Evolutionary conservation across 2,797 vertebrate genomes (phyloP), one percentile per base, ranked within the genome.

Genomic region (Phyllotis vaccarum): DNA sequence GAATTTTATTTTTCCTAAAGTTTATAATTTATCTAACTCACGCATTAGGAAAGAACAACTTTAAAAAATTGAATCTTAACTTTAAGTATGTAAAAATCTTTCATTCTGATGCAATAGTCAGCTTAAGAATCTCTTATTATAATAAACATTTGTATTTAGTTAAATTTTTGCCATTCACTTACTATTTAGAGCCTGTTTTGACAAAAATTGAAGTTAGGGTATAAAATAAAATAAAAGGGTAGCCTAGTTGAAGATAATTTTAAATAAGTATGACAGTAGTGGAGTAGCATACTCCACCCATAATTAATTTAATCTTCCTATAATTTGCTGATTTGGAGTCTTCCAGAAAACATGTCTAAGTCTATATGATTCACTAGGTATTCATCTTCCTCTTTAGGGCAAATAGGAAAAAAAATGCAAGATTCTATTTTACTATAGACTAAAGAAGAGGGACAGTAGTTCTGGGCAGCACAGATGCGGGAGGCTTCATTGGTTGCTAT

Each of bases 321-420:
- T 94, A 92, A 97, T 83, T 96, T 97, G 79, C 92, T 96, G 95
- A 97, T 96, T 91, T 97, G 85, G 62, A 93, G 70, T 96, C 90
- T 56, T 97, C 90, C 64, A 56, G 64, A 80, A n/a, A 91, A 80
- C 72, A 54, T 81, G 86, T 78, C 83, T 90, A 93, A 79, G 79
- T 96, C 43, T 82, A 91, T 27, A 3, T 96, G 95, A 97, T 97
- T 98, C 95, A 97, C 60, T 75, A n/a, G 19, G 70, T 95, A 95
- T 93, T 97, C 94, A 97, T 94, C 89, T 96, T 94, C 85, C 90
- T 97, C 93, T 97, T 95, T 96, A 95, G 94, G 97, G 94, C 95
- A 97, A 94, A 97, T 91, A 92, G 79, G 89, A 83, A 64, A 58
- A 58, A 49, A 96, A 91, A 92, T 89, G 21, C 24, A 89, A 90